phyloP scores from a whole-genome alignment of 2,113 vertebrate genomes.

The Percopsis transmontana region DNA sequence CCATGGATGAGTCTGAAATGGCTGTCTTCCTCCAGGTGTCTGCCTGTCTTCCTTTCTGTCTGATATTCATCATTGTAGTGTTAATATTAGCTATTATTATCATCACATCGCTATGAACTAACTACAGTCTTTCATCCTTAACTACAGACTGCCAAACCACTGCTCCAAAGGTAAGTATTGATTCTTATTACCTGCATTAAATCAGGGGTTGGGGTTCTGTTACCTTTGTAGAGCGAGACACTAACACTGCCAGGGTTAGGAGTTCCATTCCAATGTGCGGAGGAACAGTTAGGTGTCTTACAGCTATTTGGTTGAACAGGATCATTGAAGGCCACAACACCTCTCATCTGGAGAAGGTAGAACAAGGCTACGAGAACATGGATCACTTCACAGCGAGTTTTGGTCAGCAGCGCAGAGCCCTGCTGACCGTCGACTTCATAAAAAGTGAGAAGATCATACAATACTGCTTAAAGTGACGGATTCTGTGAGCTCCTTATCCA shows the following conservation, averaged over 20 bases:
- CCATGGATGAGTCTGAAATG: conserved; percentile 95
- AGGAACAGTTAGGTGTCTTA: too few relatives aligned
- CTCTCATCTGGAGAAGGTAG: conserved; percentile 90
- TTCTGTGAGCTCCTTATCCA: too few relatives aligned
- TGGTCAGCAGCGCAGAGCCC: conserved; percentile 85
- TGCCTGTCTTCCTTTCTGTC: background rate
- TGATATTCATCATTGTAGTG: background rate
- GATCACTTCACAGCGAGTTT: conserved; percentile 88
- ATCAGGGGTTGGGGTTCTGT: background rate
- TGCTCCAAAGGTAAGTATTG: conserved; percentile 91
- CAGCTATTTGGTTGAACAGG: conserved; percentile 68
- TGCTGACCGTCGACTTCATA: conserved; percentile 86
- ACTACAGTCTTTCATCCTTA: conserved; percentile 6
- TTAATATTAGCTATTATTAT: too few relatives aligned
- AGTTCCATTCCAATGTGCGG: too few relatives aligned
- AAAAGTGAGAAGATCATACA: conserved; percentile 83
- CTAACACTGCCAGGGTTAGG: too few relatives aligned
- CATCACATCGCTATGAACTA: background rate
- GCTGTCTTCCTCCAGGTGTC: conserved; percentile 91
- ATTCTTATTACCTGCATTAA: background rate
- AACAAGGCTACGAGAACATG: conserved; percentile 92
- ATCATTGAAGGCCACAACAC: conserved; percentile 84
- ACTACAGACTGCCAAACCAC: conserved; percentile 87
- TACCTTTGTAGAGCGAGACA: too few relatives aligned
- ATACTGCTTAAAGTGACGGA: too few relatives aligned